phyloP scores from a whole-genome alignment of 2,888 invertebrate genomes.

The Leucania comma region DNA sequence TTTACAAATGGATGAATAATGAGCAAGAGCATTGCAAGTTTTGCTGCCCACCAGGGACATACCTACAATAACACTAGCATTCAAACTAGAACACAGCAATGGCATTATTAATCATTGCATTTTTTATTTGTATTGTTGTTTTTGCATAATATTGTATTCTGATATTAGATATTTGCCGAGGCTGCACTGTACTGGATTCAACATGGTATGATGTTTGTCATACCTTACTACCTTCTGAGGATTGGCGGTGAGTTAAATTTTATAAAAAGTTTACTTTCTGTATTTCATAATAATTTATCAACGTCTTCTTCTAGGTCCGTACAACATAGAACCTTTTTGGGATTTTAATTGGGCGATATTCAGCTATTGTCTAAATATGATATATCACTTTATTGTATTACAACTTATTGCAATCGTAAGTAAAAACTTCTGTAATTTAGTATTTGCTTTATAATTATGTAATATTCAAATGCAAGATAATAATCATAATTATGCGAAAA shows the following conservation, averaged over 20 bases:
- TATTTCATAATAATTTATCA: slow-evolving; percentile 30
- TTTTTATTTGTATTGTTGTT: not conserved
- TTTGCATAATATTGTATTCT: slow-evolving; percentile 19
- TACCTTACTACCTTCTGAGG: slow-evolving; percentile 97
- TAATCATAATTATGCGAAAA: too few relatives aligned
- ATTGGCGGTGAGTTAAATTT: slow-evolving; percentile 93
- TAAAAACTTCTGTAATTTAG: slow-evolving; percentile 60
- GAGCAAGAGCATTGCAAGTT: not conserved
- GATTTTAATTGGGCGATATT: slow-evolving; percentile 95
- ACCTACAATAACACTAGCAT: not conserved
- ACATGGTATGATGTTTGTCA: slow-evolving; percentile 98
- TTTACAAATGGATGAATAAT: not conserved
- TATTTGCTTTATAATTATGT: slow-evolving; percentile 30
- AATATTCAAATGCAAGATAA: slow-evolving; percentile 3
- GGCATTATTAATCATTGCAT: not conserved
- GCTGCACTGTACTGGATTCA: slow-evolving; percentile 98
- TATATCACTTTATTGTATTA: slow-evolving; percentile 96
- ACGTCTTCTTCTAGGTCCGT: slow-evolving; percentile 92
- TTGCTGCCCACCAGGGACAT: not conserved
- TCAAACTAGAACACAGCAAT: not conserved
- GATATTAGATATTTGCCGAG: slow-evolving; percentile 96
- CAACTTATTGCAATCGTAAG: slow-evolving; percentile 92
- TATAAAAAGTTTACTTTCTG: slow-evolving; percentile 4
- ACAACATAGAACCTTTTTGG: slow-evolving; percentile 94
- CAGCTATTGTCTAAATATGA: slow-evolving; percentile 94